phyloP scores from a whole-genome alignment of 2,113 vertebrate genomes.

The Spermophilus dauricus region DNA sequence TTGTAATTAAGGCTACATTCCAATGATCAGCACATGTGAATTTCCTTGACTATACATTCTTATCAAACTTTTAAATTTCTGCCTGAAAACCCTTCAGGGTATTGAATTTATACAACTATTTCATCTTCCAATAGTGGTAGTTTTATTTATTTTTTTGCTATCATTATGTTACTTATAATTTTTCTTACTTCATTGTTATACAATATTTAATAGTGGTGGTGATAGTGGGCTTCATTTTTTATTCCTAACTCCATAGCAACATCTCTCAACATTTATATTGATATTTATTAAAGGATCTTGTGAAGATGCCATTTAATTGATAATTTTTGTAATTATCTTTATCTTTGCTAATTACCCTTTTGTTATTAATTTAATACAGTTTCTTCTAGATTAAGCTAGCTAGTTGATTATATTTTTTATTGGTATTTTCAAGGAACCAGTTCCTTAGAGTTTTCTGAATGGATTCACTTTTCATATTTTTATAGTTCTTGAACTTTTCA shows the following conservation, averaged over 20 bases:
- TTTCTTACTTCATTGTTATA: background rate
- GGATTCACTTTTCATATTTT: background rate
- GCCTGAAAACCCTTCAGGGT: background rate
- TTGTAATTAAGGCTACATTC: background rate
- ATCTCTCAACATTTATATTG: background rate
- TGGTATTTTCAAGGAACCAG: background rate
- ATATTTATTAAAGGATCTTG: background rate
- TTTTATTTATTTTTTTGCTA: background rate
- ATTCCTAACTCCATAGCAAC: background rate
- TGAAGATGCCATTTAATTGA: background rate
- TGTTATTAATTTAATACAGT: background rate
- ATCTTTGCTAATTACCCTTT: background rate
- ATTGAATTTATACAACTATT: background rate
- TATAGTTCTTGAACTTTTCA: background rate
- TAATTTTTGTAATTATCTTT: background rate
- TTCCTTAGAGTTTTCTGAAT: conserved; percentile 12
- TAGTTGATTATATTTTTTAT: background rate
- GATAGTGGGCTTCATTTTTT: background rate
- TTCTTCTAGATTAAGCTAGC: background rate
- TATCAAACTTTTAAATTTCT: conserved; percentile 9
- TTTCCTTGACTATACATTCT: background rate
- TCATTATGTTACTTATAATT: background rate
- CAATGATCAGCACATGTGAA: background rate
- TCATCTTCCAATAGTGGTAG: background rate
- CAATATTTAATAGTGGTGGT: background rate